Conservation (phyloP, 1,140 invertebrate species). For the Ptiloglossa arizonensis region DNA sequence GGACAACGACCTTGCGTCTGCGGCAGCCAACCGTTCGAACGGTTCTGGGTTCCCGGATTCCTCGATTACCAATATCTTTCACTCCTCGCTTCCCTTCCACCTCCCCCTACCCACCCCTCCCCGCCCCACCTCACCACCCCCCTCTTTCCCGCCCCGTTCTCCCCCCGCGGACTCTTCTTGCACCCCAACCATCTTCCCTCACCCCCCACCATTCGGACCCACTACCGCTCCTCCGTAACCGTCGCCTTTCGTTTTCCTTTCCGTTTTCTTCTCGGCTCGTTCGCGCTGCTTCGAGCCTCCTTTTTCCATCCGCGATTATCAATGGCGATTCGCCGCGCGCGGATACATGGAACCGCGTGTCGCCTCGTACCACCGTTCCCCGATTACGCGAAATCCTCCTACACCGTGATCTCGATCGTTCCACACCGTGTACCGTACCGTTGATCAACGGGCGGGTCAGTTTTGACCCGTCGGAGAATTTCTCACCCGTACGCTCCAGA, state of each 20-base stretch:
- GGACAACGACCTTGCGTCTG: slow-evolving; percentile 82
- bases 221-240: slow-evolving; percentile 4
- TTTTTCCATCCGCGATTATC: slow-evolving; percentile 40
- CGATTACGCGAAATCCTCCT: slow-evolving; percentile 4
- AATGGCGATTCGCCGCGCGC: slow-evolving; percentile 31
- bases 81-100: slow-evolving; percentile 56
- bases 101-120: no score
- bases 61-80: slow-evolving; percentile 77
- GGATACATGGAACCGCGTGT: not conserved
- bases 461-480: no score
- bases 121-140: no score
- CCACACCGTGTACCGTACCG: no score
- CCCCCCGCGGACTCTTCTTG: slow-evolving; percentile 22
- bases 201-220: slow-evolving; percentile 3
- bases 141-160: no score
- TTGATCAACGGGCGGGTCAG: no score
- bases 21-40: slow-evolving; percentile 77
- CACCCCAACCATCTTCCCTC: slow-evolving; percentile 42
- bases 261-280: slow-evolving; percentile 45
- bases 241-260: slow-evolving; percentile 63
- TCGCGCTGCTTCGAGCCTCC: not conserved
- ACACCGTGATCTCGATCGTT: no score
- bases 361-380: no score
- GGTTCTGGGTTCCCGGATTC: slow-evolving; percentile 79
- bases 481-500: no score